phyloP scores from a whole-genome alignment of 2,888 invertebrate species.

The Heliconius aoede region DNA sequence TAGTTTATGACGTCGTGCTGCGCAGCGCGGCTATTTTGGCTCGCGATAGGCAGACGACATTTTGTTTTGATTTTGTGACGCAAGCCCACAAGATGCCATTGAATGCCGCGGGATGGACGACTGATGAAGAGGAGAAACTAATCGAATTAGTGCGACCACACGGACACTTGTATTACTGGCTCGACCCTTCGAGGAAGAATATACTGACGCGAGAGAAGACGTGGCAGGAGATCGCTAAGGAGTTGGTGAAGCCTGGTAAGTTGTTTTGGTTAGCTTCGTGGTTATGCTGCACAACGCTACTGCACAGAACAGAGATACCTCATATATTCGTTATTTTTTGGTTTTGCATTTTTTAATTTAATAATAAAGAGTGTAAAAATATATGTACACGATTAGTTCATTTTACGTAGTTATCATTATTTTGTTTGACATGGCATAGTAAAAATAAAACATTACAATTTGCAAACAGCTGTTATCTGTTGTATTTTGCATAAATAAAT shows the following conservation, averaged over 20 bases:
- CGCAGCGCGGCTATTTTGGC: constrained; percentile 75
- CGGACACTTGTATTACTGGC: constrained; percentile 67
- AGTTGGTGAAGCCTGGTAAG: constrained; percentile 73
- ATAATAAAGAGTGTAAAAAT: neutral
- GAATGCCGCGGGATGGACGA: constrained; percentile 73
- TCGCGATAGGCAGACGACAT: constrained; percentile 79
- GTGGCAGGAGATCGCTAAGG: constrained; percentile 75
- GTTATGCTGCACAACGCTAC: constrained; percentile 62
- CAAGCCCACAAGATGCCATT: constrained; percentile 68
- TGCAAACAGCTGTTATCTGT: constrained; percentile 1
- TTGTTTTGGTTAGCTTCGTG: constrained; percentile 51
- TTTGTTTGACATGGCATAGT: neutral
- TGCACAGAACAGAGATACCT: constrained; percentile 47
- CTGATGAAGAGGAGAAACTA: constrained; percentile 72
- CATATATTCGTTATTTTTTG: neutral
- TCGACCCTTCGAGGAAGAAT: constrained; percentile 73
- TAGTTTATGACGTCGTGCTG: constrained; percentile 71
- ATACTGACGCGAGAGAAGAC: constrained; percentile 72
- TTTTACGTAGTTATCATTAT: neutral
- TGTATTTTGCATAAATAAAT: neutral
- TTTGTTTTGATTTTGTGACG: constrained; percentile 68
- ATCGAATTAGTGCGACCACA: constrained; percentile 74
- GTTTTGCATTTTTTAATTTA: neutral
- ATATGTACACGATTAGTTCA: neutral
- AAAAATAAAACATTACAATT: neutral